Evolutionary conservation across 2,113 vertebrate genomes (phyloP).

Genomic region (Guaruba guarouba): DNA sequence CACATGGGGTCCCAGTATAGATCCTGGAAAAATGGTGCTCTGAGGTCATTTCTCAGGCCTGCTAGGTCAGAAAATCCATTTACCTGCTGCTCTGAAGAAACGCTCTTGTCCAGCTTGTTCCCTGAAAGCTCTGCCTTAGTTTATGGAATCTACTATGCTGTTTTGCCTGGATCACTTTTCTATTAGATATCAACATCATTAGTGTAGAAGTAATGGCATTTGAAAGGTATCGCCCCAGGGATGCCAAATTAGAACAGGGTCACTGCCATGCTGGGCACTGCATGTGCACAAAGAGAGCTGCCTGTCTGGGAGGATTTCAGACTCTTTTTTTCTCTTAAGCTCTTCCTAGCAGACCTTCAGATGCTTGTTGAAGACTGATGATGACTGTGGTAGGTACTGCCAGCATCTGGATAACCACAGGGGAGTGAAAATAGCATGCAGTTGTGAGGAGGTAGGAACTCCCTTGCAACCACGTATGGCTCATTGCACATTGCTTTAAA

Average conservation of each 20-base stretch:
- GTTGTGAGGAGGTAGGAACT: not conserved
- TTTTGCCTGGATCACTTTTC: not conserved
- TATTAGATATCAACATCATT: not conserved
- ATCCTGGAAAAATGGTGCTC: fast-evolving
- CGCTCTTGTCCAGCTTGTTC: not conserved
- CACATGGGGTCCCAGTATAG: not conserved
- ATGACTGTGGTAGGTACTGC: not conserved
- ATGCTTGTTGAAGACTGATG: not conserved
- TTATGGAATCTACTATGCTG: not conserved
- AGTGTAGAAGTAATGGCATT: not conserved
- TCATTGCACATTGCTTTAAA: not conserved
- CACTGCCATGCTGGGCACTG: not conserved
- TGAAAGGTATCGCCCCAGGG: not conserved
- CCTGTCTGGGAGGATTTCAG: not conserved
- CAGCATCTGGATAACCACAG: not conserved
- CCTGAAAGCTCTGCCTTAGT: not conserved
- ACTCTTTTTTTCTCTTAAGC: not conserved
- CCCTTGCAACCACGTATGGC: fast-evolving
- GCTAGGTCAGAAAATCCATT: not conserved
- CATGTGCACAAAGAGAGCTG: not conserved
- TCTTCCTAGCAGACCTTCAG: not conserved
- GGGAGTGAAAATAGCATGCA: fast-evolving
- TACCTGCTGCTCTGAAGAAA: not conserved
- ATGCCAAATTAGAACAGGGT: not conserved
- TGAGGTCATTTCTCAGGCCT: not conserved